Percentiles rank a stretch among this genome's conserved stretches.
Evolutionary conservation across 1,140 invertebrate genomes (phyloP).

Genomic region (Apis cerana): DNA sequence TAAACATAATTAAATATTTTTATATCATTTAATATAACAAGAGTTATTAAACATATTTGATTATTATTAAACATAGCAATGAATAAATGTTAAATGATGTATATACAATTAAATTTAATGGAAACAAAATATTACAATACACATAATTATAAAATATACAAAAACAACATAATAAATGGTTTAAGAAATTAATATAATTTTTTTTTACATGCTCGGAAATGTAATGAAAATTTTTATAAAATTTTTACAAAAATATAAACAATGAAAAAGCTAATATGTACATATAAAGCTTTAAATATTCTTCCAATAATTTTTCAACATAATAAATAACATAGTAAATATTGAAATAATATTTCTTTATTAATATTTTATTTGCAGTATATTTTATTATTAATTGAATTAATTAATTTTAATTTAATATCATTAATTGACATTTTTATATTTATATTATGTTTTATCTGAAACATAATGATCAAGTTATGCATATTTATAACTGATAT

Average conservation of each 20-base stretch:
- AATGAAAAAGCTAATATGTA: not conserved
- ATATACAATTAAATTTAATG: not conserved
- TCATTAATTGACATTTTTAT: not conserved
- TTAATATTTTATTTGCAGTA: not conserved
- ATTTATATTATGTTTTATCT: not conserved
- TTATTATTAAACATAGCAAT: not conserved
- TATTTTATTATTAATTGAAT: too few relatives aligned
- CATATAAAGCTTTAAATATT: not conserved
- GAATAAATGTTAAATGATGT: not conserved
- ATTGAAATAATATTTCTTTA: not conserved
- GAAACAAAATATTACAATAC: not conserved
- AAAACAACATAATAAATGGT: not conserved
- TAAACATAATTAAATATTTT: not conserved
- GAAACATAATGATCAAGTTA: not conserved
- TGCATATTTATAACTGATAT: not conserved
- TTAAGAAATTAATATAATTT: not conserved
- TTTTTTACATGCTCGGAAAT: not conserved
- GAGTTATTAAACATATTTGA: too few relatives aligned
- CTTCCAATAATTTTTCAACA: not conserved
- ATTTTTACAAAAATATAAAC: not conserved
- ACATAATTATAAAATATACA: not conserved
- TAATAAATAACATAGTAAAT: not conserved
- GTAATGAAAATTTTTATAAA: not conserved
- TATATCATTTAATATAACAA: conserved; percentile 4
- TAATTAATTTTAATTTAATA: not conserved